Percentiles rank a stretch among this genome's conserved stretches.
Conservation (phyloP, 2,797 vertebrate genomes). For the Epinephelus awoara region DNA sequence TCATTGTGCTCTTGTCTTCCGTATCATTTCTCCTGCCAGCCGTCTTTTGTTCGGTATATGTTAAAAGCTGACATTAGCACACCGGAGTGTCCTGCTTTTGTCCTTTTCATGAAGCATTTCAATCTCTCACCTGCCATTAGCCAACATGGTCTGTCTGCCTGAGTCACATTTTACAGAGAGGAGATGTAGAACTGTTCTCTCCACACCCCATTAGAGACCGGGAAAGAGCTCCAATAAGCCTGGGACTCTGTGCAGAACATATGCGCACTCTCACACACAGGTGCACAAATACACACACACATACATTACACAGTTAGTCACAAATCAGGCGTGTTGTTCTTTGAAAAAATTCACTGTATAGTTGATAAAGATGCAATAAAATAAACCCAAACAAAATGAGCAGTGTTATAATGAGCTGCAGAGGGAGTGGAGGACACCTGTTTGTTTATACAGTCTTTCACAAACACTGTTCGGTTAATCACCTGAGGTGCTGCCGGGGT, state of each 20-base stretch:
- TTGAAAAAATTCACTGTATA: slow-evolving; percentile 57
- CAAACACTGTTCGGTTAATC: slow-evolving; percentile 79
- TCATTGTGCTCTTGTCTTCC: slow-evolving; percentile 65
- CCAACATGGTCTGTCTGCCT: slow-evolving; percentile 65
- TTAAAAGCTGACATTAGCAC: slow-evolving; percentile 75
- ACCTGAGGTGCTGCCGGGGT: slow-evolving; percentile 77
- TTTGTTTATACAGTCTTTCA: slow-evolving; percentile 78
- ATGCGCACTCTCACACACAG: slow-evolving; percentile 40
- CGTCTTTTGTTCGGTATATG: slow-evolving; percentile 58
- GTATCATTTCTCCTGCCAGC: slow-evolving; percentile 59
- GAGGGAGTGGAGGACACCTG: slow-evolving; percentile 82
- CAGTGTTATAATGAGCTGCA: slow-evolving; percentile 80
- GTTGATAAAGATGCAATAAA: slow-evolving; percentile 69
- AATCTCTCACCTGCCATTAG: slow-evolving; percentile 81
- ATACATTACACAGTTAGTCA: slow-evolving; percentile 16
- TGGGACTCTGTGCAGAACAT: slow-evolving; percentile 58
- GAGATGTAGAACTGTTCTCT: slow-evolving; percentile 69
- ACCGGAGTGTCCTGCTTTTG: slow-evolving; percentile 64
- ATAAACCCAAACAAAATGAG: slow-evolving; percentile 70
- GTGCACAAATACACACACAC: slow-evolving; percentile 32
- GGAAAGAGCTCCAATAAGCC: slow-evolving; percentile 65
- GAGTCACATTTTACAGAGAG: slow-evolving; percentile 73
- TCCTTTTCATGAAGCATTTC: slow-evolving; percentile 76
- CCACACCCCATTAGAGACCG: slow-evolving; percentile 77
- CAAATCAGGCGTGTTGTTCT: slow-evolving; percentile 37